Evolutionary conservation across 1,140 invertebrate genomes (phyloP).

Genomic region (Monomorium pharaonis): DNA sequence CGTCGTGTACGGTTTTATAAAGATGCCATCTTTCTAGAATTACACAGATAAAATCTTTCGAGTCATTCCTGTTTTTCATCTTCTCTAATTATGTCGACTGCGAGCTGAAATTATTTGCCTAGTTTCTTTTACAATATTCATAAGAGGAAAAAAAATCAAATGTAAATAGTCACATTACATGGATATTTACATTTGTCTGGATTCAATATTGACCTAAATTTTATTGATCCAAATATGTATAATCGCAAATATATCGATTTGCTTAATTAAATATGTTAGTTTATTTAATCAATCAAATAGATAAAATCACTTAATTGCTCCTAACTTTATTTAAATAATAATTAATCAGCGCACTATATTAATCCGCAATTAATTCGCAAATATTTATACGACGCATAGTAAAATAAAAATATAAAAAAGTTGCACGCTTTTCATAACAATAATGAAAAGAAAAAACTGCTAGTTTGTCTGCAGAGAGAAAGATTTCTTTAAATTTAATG

Average conservation of each 20-base stretch:
- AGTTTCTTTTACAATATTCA: neutral
- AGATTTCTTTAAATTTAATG: too few species aligned
- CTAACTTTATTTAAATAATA: neutral
- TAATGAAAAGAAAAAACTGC: too few species aligned
- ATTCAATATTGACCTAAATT: neutral
- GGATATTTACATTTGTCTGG: neutral
- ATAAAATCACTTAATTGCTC: neutral
- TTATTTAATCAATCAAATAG: conserved; percentile 8
- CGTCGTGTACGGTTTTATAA: neutral
- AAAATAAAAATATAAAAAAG: neutral
- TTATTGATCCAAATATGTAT: neutral
- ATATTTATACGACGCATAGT: neutral
- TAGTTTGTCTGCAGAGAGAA: neutral
- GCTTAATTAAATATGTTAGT: neutral
- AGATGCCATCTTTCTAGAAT: neutral
- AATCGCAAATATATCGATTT: conserved; percentile 17
- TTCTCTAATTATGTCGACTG: neutral
- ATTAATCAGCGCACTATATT: neutral
- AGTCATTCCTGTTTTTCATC: neutral
- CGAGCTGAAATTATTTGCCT: neutral
- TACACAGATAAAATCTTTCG: neutral
- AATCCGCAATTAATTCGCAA: neutral
- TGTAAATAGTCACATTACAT: neutral
- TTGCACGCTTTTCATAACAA: neutral
- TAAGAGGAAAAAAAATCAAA: neutral